These are phyloP conservation scores for Macheiramphus alcinus DNA, from an alignment of 2,113 vertebrate genomes.

Conservation along the genomic window DNA sequence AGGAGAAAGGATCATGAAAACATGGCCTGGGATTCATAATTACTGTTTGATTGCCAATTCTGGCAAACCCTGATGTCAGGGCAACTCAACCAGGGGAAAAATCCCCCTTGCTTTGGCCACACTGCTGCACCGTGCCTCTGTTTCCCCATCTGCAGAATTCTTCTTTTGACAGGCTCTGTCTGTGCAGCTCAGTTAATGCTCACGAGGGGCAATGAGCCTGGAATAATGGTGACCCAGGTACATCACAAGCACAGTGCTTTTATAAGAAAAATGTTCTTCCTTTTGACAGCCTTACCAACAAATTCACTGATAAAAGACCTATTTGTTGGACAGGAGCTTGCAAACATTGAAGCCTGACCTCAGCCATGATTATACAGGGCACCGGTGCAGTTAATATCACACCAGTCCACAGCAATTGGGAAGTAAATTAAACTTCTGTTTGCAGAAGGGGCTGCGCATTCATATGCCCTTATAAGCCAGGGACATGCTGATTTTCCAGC, in stretches of 20 bases:
- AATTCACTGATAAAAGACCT: not conserved
- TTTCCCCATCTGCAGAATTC: not conserved
- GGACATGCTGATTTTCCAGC: not conserved
- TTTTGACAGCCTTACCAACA: not conserved
- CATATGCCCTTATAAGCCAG: not conserved
- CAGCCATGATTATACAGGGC: not conserved
- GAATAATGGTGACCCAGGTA: rapidly evolving
- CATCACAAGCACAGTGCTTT: not conserved
- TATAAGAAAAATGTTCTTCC: not conserved
- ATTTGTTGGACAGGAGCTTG: not conserved
- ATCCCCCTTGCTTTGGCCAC: not conserved
- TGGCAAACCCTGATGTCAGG: not conserved
- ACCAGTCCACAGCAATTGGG: not conserved
- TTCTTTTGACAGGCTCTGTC: not conserved
- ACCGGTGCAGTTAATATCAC: not conserved
- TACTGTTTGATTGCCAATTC: not conserved
- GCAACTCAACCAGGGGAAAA: not conserved
- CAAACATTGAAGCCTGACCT: not conserved
- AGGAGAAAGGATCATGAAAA: not conserved
- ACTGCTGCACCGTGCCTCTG: rapidly evolving
- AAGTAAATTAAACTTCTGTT: not conserved
- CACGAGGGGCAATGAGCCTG: not conserved
- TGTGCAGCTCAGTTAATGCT: not conserved
- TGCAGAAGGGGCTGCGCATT: not conserved
- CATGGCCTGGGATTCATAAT: not conserved